phyloP scores from a whole-genome alignment of 2,797 vertebrate species.

The Peromyscus eremicus region DNA sequence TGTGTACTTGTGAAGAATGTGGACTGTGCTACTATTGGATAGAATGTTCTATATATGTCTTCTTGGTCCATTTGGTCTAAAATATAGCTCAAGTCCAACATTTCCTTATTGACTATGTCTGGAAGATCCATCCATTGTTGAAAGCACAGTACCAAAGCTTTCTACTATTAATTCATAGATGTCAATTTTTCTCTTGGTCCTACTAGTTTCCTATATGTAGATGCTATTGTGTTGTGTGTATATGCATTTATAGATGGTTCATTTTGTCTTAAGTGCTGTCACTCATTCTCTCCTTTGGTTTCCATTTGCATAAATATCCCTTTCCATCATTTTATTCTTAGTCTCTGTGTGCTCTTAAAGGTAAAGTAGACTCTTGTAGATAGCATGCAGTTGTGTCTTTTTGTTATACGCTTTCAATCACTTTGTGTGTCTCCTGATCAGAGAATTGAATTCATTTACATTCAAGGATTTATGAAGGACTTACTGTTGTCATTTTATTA shows the following conservation, averaged over 20 bases:
- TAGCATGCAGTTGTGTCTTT: background rate
- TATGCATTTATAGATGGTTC: background rate
- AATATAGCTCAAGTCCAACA: background rate
- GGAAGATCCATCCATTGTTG: background rate
- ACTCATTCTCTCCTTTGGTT: background rate
- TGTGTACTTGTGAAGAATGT: conserved; percentile 28
- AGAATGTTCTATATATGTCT: background rate
- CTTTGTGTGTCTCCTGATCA: background rate
- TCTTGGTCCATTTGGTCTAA: background rate
- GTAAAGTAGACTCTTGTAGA: background rate
- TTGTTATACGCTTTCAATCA: background rate
- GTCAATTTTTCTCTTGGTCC: background rate
- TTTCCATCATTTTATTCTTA: background rate
- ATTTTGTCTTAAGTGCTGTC: background rate
- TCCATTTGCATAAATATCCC: background rate
- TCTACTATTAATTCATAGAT: background rate
- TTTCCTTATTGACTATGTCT: conserved; percentile 25
- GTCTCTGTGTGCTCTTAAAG: background rate
- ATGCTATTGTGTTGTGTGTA: background rate
- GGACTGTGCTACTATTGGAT: background rate
- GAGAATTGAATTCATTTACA: background rate
- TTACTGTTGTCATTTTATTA: background rate
- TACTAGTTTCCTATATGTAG: background rate
- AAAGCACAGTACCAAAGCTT: background rate
- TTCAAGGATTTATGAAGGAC: background rate